These are phyloP conservation scores for Lasaia peninsularis DNA, from an alignment of 1,140 invertebrate genomes.

Conservation along the genomic window DNA sequence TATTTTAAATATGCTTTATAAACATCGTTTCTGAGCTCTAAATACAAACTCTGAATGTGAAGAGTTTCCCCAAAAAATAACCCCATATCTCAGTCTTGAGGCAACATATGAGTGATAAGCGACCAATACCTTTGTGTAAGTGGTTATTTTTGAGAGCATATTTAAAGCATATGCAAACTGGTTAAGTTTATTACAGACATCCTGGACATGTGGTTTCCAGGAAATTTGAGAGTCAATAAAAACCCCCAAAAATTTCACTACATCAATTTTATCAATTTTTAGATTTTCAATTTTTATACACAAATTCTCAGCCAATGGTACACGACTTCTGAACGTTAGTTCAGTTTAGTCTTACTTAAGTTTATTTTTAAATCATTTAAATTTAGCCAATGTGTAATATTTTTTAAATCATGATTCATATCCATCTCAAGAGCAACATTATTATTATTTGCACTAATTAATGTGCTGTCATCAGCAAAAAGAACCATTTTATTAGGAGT, in stretches of 20 bases:
- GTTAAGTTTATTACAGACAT: background rate
- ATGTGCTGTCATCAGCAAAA: conserved; percentile 18
- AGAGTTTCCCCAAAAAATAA: background rate
- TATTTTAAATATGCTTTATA: conserved; percentile 8
- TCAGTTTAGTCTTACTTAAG: conserved; percentile 10
- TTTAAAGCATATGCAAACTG: conserved; percentile 13
- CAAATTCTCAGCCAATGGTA: background rate
- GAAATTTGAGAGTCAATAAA: background rate
- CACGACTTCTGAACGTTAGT: conserved; percentile 8
- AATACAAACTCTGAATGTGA: background rate
- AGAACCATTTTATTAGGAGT: conserved; percentile 11
- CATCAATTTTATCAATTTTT: background rate
- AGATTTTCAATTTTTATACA: conserved; percentile 3
- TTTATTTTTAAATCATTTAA: conserved; percentile 17
- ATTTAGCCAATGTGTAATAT: conserved; percentile 12
- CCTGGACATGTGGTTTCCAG: conserved; percentile 5
- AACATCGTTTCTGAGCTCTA: conserved; percentile 12
- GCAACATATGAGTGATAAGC: background rate
- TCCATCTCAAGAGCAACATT: conserved; percentile 1
- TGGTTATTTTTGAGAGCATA: background rate
- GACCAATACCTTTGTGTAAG: background rate
- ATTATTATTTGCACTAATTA: background rate
- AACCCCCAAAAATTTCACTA: background rate
- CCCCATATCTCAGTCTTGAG: background rate
- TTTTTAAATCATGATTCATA: conserved; percentile 12